phyloP scores from a whole-genome alignment of 2,113 vertebrate genomes.

The Rhombomys opimus region DNA sequence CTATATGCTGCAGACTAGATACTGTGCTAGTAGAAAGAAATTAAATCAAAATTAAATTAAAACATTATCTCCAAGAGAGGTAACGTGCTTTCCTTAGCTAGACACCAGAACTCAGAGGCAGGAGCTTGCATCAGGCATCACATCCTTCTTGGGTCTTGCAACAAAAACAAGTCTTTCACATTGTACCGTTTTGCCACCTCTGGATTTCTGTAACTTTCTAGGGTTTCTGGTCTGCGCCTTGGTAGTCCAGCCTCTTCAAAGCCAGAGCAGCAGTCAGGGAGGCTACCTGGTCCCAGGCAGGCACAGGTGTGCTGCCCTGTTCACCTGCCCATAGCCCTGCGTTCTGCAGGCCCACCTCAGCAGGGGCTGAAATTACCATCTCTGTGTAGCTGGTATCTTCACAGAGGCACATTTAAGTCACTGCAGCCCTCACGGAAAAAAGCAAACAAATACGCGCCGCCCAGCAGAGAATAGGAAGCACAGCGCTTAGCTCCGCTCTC shows the following conservation, averaged over 20 bases:
- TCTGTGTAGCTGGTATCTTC: conserved; percentile 72
- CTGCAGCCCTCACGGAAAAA: conserved; percentile 60
- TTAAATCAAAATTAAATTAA: background rate
- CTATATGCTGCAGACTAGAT: background rate
- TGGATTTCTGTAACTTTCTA: background rate
- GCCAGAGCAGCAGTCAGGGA: background rate
- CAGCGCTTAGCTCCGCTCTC: background rate
- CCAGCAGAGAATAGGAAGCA: background rate
- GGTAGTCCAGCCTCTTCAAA: background rate
- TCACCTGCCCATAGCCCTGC: too few species aligned
- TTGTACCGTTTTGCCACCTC: background rate
- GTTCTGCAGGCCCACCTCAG: conserved; percentile 30
- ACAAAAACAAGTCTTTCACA: background rate
- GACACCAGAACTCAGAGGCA: background rate
- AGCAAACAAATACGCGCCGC: conserved; percentile 33
- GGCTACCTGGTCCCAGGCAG: background rate
- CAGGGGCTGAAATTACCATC: conserved; percentile 73
- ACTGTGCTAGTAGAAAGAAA: background rate
- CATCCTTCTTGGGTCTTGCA: background rate
- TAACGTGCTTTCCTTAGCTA: background rate
- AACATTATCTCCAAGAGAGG: background rate
- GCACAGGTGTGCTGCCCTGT: background rate
- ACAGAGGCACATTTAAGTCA: conserved; percentile 72
- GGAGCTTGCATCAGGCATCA: too few species aligned
- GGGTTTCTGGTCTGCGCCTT: background rate